phyloP scores from a whole-genome alignment of 2,797 vertebrate species.

The Sternotherus odoratus region DNA sequence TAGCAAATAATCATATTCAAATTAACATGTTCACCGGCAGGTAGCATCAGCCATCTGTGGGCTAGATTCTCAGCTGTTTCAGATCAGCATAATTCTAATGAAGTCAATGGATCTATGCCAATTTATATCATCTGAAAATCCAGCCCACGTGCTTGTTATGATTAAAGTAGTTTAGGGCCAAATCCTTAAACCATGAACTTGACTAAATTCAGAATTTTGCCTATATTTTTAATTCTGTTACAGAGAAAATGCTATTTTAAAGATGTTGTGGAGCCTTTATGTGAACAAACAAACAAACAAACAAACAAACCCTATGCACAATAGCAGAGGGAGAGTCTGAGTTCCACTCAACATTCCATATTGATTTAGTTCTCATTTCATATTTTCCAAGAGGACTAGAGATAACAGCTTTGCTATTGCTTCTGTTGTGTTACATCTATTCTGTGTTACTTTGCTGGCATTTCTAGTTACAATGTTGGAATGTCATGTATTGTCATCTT shows the following conservation, averaged over 20 bases:
- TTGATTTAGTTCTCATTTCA: not conserved
- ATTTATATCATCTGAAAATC: not conserved
- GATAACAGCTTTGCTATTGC: not conserved
- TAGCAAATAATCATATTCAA: not conserved
- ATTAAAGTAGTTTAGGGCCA: not conserved
- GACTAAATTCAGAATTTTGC: not conserved
- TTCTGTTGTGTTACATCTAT: not conserved
- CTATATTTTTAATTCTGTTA: not conserved
- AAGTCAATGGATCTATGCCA: not conserved
- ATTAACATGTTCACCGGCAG: not conserved
- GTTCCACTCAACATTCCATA: not conserved
- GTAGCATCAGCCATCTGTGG: not conserved
- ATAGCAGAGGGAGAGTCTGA: not conserved
- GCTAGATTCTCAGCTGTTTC: not conserved
- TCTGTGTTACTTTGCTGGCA: not conserved
- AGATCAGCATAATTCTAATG: not conserved
- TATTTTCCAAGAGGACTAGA: not conserved
- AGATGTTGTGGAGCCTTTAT: accelerated
- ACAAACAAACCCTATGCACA: not conserved
- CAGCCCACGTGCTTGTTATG: not conserved
- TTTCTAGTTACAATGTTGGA: not conserved
- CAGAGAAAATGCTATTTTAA: not conserved
- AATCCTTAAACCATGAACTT: not conserved
- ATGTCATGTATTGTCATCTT: not conserved
- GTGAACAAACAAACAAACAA: not conserved